phyloP scores from a whole-genome alignment of 1,140 invertebrate genomes.

The Pteromalus puparum region DNA sequence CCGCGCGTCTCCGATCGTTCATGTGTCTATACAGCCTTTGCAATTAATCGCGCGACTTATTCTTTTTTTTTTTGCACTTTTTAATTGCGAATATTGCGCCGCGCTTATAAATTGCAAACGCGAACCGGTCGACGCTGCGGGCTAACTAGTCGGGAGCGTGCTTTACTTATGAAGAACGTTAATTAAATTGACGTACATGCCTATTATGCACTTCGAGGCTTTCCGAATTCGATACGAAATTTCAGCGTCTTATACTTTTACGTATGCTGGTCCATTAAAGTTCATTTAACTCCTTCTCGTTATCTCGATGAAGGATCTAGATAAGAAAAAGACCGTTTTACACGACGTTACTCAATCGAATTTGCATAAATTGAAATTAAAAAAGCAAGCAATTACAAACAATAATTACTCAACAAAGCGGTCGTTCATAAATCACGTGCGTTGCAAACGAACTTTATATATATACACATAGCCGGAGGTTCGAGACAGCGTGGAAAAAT shows the following conservation, averaged over 20 bases:
- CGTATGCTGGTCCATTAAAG: too few species aligned
- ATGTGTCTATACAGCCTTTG: constrained; percentile 15
- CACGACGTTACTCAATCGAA: too few species aligned
- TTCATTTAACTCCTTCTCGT: too few species aligned
- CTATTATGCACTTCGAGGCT: not conserved
- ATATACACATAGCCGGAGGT: not conserved
- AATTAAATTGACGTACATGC: constrained; percentile 9
- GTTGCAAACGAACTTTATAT: not conserved
- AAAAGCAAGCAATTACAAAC: not conserved
- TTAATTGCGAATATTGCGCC: not conserved
- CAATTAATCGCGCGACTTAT: constrained; percentile 37
- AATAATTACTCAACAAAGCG: not conserved
- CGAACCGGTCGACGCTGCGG: constrained; percentile 13
- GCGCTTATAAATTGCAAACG: not conserved
- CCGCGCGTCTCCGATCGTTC: constrained; percentile 34
- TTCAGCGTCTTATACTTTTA: too few species aligned
- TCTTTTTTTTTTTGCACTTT: constrained; percentile 5
- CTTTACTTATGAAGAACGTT: not conserved
- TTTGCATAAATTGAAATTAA: not conserved
- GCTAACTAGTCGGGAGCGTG: not conserved
- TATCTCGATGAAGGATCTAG: too few species aligned
- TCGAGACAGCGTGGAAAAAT: constrained; percentile 5
- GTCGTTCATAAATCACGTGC: not conserved
- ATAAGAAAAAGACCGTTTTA: too few species aligned
- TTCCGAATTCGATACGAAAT: too few species aligned